Conservation (phyloP, 2,888 invertebrate genomes). For the Trissoscelio sp. region DNA sequence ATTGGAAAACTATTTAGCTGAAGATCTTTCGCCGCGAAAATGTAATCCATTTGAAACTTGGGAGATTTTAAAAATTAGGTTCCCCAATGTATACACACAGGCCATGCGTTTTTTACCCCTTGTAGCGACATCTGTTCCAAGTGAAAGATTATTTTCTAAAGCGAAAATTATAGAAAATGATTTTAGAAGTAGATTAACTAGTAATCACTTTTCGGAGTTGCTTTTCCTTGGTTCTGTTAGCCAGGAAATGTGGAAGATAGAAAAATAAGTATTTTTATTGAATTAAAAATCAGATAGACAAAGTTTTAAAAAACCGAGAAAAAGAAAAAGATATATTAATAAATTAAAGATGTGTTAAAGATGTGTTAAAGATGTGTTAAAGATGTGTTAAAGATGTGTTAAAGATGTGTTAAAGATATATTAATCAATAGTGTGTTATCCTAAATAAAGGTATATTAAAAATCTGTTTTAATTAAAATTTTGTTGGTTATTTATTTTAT, state of each 20-base stretch:
- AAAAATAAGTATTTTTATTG: slow-evolving; percentile 1
- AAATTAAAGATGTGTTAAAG: not conserved
- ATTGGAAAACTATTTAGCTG: slow-evolving; percentile 11
- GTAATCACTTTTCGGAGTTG: slow-evolving; percentile 11
- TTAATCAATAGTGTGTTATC: not conserved
- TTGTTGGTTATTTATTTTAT: not conserved
- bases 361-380: too few species aligned
- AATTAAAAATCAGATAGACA: not conserved
- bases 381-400: too few species aligned
- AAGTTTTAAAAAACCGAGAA: not conserved
- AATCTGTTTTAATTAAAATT: not conserved
- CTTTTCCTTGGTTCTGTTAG: slow-evolving; percentile 19
- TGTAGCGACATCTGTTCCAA: slow-evolving; percentile 29
- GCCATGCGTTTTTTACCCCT: slow-evolving; percentile 24
- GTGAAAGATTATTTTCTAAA: slow-evolving; percentile 18
- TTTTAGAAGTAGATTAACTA: slow-evolving; percentile 17
- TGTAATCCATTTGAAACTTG: slow-evolving; percentile 23
- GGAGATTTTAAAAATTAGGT: slow-evolving; percentile 11
- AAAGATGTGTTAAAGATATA: too few species aligned
- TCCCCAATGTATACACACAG: slow-evolving; percentile 16
- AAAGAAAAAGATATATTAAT: not conserved
- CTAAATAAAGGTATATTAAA: not conserved
- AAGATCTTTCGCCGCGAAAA: slow-evolving; percentile 9
- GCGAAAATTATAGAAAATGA: slow-evolving; percentile 9
- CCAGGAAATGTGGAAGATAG: slow-evolving; percentile 9